These are phyloP conservation scores for Campylorhamphus procurvoides DNA, from an alignment of 2,113 vertebrate species.

Conservation along the genomic window DNA sequence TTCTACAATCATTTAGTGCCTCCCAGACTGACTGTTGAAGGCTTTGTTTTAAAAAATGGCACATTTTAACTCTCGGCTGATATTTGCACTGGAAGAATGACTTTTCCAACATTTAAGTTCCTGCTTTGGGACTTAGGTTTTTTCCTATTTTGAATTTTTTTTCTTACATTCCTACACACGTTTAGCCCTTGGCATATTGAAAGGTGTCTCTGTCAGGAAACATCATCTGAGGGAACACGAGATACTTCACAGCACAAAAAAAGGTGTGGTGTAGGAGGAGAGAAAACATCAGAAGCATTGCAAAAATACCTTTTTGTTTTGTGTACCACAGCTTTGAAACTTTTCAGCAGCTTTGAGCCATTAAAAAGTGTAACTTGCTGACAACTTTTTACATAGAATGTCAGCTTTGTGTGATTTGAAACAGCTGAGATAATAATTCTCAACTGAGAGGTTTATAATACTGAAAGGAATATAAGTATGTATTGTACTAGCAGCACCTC, in stretches of 20 bases:
- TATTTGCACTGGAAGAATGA: not conserved
- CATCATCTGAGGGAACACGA: conserved; percentile 64
- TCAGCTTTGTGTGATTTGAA: conserved; percentile 60
- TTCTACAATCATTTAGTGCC: not conserved
- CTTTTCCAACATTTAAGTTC: not conserved
- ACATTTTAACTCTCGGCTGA: not conserved
- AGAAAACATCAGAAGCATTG: conserved; percentile 69
- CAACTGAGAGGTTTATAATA: conserved; percentile 51
- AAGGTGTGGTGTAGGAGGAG: conserved; percentile 71
- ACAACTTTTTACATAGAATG: conserved; percentile 68
- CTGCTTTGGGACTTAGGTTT: not conserved
- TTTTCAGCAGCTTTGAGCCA: conserved; percentile 67
- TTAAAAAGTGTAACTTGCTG: conserved; percentile 68
- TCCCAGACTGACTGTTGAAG: not conserved
- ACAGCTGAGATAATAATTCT: conserved; percentile 60
- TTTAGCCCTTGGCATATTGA: conserved; percentile 56
- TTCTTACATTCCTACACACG: not conserved
- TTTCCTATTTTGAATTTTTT: not conserved
- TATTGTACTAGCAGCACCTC: not conserved
- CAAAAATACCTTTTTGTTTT: conserved; percentile 63
- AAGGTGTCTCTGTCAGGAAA: conserved; percentile 71
- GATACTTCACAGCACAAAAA: conserved; percentile 64
- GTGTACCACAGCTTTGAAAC: conserved; percentile 18
- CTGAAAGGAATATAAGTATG: conserved; percentile 40
- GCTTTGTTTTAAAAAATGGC: not conserved